These are phyloP conservation scores for Thera britannica DNA, from an alignment of 2,888 invertebrate genomes.

Conservation along the genomic window DNA sequence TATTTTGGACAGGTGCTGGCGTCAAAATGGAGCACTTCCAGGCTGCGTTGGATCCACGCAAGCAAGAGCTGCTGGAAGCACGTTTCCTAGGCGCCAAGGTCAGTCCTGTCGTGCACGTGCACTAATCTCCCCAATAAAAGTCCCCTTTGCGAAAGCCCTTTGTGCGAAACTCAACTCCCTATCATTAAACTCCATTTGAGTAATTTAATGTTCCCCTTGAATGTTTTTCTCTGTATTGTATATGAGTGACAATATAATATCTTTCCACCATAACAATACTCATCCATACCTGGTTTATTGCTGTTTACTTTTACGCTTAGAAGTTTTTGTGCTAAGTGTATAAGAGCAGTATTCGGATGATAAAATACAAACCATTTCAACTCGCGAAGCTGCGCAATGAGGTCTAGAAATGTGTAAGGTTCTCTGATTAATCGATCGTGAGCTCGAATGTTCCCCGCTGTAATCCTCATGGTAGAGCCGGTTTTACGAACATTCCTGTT, in stretches of 20 bases:
- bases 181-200: background rate
- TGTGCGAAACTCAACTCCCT: background rate
- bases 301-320: background rate
- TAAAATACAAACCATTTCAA: conserved; percentile 8
- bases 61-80: conserved; percentile 99
- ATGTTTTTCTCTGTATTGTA: background rate
- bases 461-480: conserved; percentile 26
- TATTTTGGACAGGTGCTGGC: conserved; percentile 89
- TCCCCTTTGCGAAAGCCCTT: background rate
- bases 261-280: background rate
- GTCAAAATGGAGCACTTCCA: conserved; percentile 98
- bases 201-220: background rate
- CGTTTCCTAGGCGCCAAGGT: conserved; percentile 98
- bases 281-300: background rate
- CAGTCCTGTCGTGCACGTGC: conserved; percentile 72
- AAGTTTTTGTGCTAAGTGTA: conserved; percentile 7
- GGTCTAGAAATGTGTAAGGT: conserved; percentile 31
- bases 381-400: conserved; percentile 28
- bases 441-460: conserved; percentile 27
- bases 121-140: conserved; percentile 12
- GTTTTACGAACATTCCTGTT: conserved; percentile 29
- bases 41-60: conserved; percentile 98
- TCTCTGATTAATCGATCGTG: conserved; percentile 32
- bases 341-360: background rate
- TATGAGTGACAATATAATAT: background rate